Evolutionary conservation across 2,797 vertebrate species (phyloP), one percentile per base, ranked within the genome.

Genomic region (Microctenopoma stevenorrisi): DNA sequence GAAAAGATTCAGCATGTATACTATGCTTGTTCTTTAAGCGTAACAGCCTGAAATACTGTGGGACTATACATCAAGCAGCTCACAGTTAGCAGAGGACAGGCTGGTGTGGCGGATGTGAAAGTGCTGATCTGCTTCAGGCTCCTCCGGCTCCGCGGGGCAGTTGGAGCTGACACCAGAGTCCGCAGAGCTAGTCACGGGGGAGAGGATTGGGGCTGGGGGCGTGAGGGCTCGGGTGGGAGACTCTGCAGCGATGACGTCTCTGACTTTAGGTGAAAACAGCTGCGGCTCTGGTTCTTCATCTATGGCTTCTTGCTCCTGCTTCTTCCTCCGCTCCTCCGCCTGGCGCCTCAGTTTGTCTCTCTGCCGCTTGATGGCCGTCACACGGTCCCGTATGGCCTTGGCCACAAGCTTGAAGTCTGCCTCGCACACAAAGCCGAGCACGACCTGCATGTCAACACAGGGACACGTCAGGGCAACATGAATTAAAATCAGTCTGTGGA

Each of bases 391-490:
- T 74, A 99, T 96, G 0, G 97, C 96, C 81, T 97, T 96, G 86
- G 97, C 96, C 74, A 99, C 96, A 16, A 96, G 93, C 83, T 99
- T 98, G 91, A 97, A 98, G 90, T 99, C 97, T 0, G 94, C 96
- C 88, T 98, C 97, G 0, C 94, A 97, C 66, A 99, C 94, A 9
- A 98, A 96, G 61, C 96, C 96, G 48, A 98, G 93, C 44, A 96
- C 93, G 6, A 99, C 97, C 97, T 99, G 91, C 57, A 64, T 68
- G 60, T 74, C 50, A 68, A 50, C 37, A 77, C 33, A 50, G 5
- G 57, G 10, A 47, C 15, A 57, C 33, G 64, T 86, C 64, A 83
- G 54, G 69, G 76, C 60, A 87, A 85, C 78, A 79, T 4, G 38
- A 47, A 64, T 59, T 8, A 15, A 50, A 13, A 53, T 69, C 43